Evolutionary conservation across 2,113 vertebrate species (phyloP).

Genomic region (Pluvialis apricaria): DNA sequence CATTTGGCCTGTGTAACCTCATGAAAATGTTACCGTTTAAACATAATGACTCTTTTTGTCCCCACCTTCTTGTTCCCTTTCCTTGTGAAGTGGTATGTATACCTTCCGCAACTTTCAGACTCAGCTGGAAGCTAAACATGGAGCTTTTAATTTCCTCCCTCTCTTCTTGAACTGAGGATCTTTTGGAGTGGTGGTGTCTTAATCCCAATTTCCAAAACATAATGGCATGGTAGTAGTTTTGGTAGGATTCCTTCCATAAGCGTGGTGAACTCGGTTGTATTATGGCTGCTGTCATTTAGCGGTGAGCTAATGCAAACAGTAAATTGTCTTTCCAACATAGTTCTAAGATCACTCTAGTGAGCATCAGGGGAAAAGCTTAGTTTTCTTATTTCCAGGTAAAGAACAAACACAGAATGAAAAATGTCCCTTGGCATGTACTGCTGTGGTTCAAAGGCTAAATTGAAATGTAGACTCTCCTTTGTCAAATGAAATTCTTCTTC

Average conservation of each 20-base stretch:
- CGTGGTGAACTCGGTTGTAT: not conserved
- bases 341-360: not conserved
- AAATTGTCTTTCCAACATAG: not conserved
- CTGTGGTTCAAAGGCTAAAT: not conserved
- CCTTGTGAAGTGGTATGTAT: constrained; percentile 52
- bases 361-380: not conserved
- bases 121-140: constrained; percentile 25
- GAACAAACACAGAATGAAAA: not conserved
- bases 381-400: not conserved
- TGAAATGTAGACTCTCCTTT: not conserved
- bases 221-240: not conserved
- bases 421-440: not conserved
- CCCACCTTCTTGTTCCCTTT: constrained; percentile 55
- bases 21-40: constrained; percentile 40
- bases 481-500: constrained; percentile 2
- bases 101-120: constrained; percentile 45
- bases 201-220: not conserved
- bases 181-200: not conserved
- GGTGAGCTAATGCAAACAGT: not conserved
- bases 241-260: not conserved
- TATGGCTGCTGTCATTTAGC: not conserved
- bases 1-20: constrained; percentile 47
- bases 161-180: not conserved
- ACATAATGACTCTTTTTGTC: constrained; percentile 52
- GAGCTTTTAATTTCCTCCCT: constrained; percentile 50